A percentile compares a stretch with the other conserved stretches of the same genome.
Conservation (phyloP, 92 coral and sea anemone genomes). For the Isaurus tuberculatus region DNA sequence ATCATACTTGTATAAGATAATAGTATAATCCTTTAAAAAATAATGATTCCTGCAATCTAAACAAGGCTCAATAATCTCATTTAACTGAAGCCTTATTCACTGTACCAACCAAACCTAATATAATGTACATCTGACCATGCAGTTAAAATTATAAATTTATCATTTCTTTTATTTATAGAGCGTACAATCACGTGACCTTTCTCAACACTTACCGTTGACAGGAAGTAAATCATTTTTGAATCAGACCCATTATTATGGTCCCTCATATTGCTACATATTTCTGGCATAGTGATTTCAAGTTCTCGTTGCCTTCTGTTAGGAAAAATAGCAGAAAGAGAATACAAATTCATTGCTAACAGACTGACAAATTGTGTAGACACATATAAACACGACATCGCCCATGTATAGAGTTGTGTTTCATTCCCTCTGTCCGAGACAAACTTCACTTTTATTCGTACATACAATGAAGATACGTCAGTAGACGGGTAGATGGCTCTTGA, state of each 20-base stretch:
- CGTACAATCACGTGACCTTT: no score
- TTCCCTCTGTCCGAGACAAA: conserved; percentile 12
- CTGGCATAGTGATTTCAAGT: conserved; percentile 29
- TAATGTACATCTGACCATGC: no score
- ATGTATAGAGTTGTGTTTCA: conserved; percentile 9
- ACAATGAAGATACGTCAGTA: conserved; percentile 19
- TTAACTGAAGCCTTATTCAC: no score
- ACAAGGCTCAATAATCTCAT: no score
- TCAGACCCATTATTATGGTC: conserved; percentile 30
- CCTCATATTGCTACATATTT: conserved; percentile 25
- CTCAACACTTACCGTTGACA: conserved; percentile 30
- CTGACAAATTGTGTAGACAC: conserved; percentile 18
- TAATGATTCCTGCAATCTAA: no score
- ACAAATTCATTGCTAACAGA: conserved; percentile 25
- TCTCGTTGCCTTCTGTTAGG: conserved; percentile 37
- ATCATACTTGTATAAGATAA: no score
- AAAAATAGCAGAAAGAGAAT: conserved; percentile 25
- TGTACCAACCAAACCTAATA: no score
- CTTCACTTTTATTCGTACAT: conserved; percentile 24
- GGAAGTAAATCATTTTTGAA: conserved; percentile 41
- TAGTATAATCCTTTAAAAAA: no score
- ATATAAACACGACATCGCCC: conserved; percentile 39
- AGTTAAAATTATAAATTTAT: no score
- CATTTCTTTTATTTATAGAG: no score
- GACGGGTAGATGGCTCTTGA: conserved; percentile 35